Evolutionary conservation across 2,888 invertebrate genomes (phyloP).

Genomic region (Perizoma affinitatum): DNA sequence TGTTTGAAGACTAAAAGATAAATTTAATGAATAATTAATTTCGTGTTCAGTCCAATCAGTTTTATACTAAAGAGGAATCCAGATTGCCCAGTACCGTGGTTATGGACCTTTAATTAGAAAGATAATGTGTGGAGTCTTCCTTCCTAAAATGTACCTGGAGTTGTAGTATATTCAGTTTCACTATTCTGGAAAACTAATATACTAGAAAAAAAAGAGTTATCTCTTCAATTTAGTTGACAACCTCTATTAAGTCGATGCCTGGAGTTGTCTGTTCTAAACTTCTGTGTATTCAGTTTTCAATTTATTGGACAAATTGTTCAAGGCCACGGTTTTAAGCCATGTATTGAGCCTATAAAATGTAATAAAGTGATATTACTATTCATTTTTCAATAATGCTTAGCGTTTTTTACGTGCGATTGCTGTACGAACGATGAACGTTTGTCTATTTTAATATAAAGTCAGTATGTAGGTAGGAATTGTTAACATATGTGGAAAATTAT

Average conservation of each 20-base stretch:
- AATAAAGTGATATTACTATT: conserved; percentile 5
- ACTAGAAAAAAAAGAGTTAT: no score
- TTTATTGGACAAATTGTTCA: no score
- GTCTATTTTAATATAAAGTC: conserved; percentile 7
- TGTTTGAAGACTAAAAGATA: conserved; percentile 25
- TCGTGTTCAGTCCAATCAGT: conserved; percentile 18
- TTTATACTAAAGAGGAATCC: conserved; percentile 1
- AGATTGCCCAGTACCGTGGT: not conserved
- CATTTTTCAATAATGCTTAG: conserved; percentile 1
- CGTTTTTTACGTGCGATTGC: not conserved
- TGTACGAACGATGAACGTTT: not conserved
- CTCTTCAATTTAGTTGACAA: no score
- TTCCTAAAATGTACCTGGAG: no score
- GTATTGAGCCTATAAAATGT: not conserved
- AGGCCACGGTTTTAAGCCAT: no score
- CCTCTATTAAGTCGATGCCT: no score
- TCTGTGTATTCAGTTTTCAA: no score
- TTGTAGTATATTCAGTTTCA: no score
- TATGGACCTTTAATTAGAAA: no score
- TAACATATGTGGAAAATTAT: not conserved
- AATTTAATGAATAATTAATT: conserved; percentile 26
- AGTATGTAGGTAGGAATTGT: not conserved
- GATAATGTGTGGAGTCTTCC: no score
- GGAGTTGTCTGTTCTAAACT: no score
- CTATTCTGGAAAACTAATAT: no score